Conservation (phyloP, 2,888 invertebrate genomes). For the Lathronympha strigana region DNA sequence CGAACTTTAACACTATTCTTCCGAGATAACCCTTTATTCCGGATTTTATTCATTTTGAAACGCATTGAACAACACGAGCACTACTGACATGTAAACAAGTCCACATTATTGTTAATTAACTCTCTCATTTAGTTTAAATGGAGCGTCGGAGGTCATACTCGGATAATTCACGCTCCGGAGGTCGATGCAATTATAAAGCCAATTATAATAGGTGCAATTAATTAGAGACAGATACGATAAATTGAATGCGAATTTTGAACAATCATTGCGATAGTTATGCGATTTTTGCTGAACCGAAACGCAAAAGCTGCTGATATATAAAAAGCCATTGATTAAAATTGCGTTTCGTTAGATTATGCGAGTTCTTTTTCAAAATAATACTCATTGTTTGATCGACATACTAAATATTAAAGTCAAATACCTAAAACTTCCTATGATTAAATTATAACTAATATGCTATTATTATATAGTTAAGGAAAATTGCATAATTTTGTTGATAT, state of each 20-base stretch:
- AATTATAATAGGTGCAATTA: conserved; percentile 54
- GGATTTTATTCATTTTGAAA: conserved; percentile 18
- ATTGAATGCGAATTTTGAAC: conserved; percentile 37
- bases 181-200: conserved; percentile 54
- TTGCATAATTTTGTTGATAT: too few relatives aligned
- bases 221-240: conserved; percentile 45
- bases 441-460: too few relatives aligned
- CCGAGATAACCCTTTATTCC: conserved; percentile 19
- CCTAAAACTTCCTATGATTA: too few relatives aligned
- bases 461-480: too few relatives aligned
- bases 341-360: too few relatives aligned
- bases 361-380: too few relatives aligned
- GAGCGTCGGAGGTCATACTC: conserved; percentile 27
- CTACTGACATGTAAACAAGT: conserved; percentile 32
- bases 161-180: conserved; percentile 47
- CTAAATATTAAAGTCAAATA: too few relatives aligned
- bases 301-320: neutral
- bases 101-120: conserved; percentile 14
- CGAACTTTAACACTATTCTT: conserved; percentile 31
- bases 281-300: neutral
- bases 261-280: neutral
- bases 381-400: too few relatives aligned
- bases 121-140: conserved; percentile 22
- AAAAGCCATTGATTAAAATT: neutral
- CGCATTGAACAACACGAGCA: conserved; percentile 1